Evolutionary conservation across 92 coral and sea anemone species (phyloP), one percentile per base, ranked within the genome.

Genomic region (Zoanthus solanderi): DNA sequence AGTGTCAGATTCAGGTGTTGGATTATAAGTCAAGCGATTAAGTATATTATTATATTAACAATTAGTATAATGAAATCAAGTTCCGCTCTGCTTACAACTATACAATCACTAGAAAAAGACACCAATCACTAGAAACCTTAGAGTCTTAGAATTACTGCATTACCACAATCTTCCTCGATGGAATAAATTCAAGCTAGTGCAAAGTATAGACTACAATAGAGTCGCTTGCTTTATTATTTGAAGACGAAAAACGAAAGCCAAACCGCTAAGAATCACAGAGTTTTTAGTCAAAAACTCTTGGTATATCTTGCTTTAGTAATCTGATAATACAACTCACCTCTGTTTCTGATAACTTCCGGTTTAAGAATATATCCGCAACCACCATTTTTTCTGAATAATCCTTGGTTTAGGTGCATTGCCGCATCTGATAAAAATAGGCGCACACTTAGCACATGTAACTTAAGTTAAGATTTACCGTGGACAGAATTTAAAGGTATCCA

Each of bases 341-440:
- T 78, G 4, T 88, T 87, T 31, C 98, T 88, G 23, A 94, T 71
- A 52, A 92, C 90, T 16, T 91, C 91, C 17, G 98, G 98, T 77
- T 94, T 94, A 32, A 94, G 83, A 69, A 94, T 87, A 71, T 91
- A 94, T 2, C 98, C 98, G 83, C 98, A 93, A 5, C 98, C 95
- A 47, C 98, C 98, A 66, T 94, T 94, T 58, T 89, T 91, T 63
- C 94, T 83, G 73, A 94, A 94, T 74, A 91, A 86, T 13, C 98
- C 98, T 45, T 94, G 98, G 78, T 88, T 93, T 34, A 94, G 84
- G 66, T 94, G 98, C 95, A 94, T 89, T 79, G 91, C 94, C 31
- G 77, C 78, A 91, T 94, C 98, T 94, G 83, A 17, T 72, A 68
- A 81, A 68, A 57, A 37, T 37, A 37, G 42, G 1, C 56, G 5